Conservation (phyloP, 2,113 vertebrate genomes). For the Enhydra lutris region DNA sequence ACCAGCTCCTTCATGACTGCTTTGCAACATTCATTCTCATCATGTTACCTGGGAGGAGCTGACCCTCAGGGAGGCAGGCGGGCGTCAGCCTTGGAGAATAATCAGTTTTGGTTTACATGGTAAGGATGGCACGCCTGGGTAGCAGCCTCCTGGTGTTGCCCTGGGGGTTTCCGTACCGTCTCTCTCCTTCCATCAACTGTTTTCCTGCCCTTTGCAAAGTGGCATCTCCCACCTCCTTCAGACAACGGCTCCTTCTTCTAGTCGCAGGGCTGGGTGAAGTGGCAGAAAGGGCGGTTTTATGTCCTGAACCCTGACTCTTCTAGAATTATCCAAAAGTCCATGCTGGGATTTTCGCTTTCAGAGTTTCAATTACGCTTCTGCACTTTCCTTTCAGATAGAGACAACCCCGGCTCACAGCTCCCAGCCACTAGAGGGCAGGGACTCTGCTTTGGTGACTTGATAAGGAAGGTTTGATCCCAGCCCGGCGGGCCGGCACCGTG, state of each 20-base stretch:
- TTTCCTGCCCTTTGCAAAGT: too few relatives aligned
- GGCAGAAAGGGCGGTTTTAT: not conserved
- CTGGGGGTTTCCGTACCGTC: rapidly evolving
- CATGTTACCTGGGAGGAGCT: not conserved
- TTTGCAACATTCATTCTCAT: not conserved
- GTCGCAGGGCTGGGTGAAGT: not conserved
- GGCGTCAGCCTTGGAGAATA: not conserved
- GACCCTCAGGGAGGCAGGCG: not conserved
- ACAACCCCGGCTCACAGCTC: too few relatives aligned
- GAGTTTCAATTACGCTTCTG: not conserved
- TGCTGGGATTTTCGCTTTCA: not conserved
- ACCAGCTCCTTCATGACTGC: not conserved
- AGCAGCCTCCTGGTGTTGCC: rapidly evolving
- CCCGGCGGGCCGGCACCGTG: not conserved
- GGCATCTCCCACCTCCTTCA: not conserved
- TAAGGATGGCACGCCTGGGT: rapidly evolving
- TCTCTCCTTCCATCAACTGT: not conserved
- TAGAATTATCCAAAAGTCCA: not conserved
- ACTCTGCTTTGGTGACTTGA: not conserved
- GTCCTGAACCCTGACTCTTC: not conserved
- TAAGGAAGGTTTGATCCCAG: not conserved
- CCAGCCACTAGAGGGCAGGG: not conserved
- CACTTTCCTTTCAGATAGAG: not conserved
- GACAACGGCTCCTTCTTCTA: not conserved
- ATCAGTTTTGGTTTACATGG: not conserved